These are phyloP conservation scores for Priocnemis perturbator DNA, from an alignment of 2,888 invertebrate species.

Conservation along the genomic window DNA sequence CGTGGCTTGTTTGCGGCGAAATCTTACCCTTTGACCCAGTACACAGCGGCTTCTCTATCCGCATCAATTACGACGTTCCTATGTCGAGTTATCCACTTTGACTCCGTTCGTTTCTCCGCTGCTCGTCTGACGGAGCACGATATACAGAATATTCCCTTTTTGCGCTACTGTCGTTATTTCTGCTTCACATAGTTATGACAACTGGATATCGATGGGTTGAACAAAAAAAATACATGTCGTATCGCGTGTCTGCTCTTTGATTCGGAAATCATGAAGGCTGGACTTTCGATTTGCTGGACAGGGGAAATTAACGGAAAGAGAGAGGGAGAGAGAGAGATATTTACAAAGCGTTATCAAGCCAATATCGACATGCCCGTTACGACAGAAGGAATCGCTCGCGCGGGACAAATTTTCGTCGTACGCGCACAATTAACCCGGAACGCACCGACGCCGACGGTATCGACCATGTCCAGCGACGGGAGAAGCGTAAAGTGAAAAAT, in stretches of 20 bases:
- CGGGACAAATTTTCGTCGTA: background rate
- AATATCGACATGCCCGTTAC: background rate
- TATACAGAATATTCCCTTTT: too few relatives aligned
- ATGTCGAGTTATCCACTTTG: conserved; percentile 1
- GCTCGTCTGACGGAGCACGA: too few relatives aligned
- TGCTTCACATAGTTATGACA: too few relatives aligned
- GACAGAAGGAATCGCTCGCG: background rate
- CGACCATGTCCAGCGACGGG: conserved; percentile 5
- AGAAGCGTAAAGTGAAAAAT: conserved; percentile 52
- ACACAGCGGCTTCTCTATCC: background rate
- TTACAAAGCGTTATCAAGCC: too few relatives aligned
- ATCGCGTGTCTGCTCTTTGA: too few relatives aligned
- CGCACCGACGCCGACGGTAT: conserved; percentile 6
- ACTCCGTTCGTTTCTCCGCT: background rate
- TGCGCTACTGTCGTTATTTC: too few relatives aligned
- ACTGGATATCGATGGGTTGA: too few relatives aligned
- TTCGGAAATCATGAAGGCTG: background rate
- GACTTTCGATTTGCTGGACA: background rate
- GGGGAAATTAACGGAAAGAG: background rate
- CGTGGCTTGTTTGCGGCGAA: conserved; percentile 5
- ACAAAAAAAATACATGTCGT: too few relatives aligned
- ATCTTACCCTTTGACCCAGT: conserved; percentile 11
- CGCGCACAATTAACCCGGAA: background rate
- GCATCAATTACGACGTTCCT: conserved; percentile 11
- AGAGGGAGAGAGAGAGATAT: background rate